Conservation (phyloP, 2,113 vertebrate species). For the Lipophrys pholis region DNA sequence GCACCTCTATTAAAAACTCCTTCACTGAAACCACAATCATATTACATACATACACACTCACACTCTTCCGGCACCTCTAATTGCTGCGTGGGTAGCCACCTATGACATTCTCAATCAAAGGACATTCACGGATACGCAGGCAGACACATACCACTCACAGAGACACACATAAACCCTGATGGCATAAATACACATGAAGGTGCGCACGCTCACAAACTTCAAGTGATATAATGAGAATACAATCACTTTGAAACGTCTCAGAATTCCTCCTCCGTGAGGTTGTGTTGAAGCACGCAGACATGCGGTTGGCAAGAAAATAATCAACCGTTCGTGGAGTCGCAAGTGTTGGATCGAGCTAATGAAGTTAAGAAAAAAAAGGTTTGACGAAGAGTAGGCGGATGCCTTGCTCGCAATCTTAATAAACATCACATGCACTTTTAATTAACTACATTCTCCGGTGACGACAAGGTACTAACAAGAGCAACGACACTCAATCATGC, state of each 20-base stretch:
- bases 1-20: constrained; percentile 71
- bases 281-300: constrained; percentile 19
- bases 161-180: not conserved
- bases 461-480: constrained; percentile 75
- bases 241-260: constrained; percentile 23
- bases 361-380: constrained; percentile 61
- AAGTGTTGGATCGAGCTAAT: constrained; percentile 49
- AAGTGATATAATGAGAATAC: constrained; percentile 20
- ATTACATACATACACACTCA: constrained; percentile 46
- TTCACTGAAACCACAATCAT: constrained; percentile 54
- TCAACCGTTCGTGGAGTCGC: constrained; percentile 32
- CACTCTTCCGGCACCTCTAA: constrained; percentile 59
- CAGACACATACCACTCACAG: not conserved
- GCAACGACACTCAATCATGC: constrained; percentile 62
- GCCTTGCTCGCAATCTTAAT: constrained; percentile 69
- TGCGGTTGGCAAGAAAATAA: constrained; percentile 16
- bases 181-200: constrained; percentile 4
- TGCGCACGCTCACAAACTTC: not conserved
- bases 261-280: constrained; percentile 18
- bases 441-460: constrained; percentile 72
- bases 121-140: constrained; percentile 58
- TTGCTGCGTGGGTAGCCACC: constrained; percentile 74
- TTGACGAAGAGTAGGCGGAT: constrained; percentile 61
- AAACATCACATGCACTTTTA: constrained; percentile 75
- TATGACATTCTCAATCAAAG: constrained; percentile 73